Conservation (phyloP, 2,113 vertebrate genomes). For the Tragelaphus scriptus region DNA sequence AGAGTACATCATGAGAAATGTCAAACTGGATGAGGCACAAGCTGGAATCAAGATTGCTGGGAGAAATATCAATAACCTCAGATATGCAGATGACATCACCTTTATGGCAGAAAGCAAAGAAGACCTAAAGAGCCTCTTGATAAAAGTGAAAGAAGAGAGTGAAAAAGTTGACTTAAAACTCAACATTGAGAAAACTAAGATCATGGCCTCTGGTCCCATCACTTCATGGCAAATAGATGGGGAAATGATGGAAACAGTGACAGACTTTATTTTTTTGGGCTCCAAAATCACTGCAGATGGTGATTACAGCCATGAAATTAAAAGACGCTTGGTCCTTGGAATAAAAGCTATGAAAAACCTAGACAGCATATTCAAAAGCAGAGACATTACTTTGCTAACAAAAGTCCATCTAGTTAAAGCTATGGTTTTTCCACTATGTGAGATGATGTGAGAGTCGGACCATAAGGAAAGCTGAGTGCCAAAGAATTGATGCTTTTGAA, state of each 20-base stretch:
- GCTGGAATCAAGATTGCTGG: not conserved
- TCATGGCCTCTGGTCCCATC: accelerated
- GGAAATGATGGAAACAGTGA: not conserved
- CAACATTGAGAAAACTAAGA: not conserved
- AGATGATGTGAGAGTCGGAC: not conserved
- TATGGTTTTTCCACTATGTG: not conserved
- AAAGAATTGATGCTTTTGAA: not conserved
- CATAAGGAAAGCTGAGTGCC: not conserved
- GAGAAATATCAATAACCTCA: not conserved
- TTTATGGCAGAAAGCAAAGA: not conserved
- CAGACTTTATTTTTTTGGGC: not conserved
- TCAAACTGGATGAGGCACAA: not conserved
- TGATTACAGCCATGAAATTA: not conserved
- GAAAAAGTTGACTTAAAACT: not conserved
- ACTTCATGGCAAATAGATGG: not conserved
- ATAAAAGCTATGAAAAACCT: not conserved
- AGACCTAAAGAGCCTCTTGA: not conserved
- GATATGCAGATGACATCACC: not conserved
- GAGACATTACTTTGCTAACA: not conserved
- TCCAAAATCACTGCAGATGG: not conserved
- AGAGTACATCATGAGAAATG: not conserved
- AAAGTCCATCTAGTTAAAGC: not conserved
- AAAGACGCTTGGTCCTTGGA: not conserved
- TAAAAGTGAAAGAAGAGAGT: not conserved
- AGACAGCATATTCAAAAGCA: not conserved